A percentile compares a stretch with the other conserved stretches of the same genome.
These are phyloP conservation scores for Chionomys nivalis DNA, from an alignment of 2,113 vertebrate genomes.

Conservation along the genomic window DNA sequence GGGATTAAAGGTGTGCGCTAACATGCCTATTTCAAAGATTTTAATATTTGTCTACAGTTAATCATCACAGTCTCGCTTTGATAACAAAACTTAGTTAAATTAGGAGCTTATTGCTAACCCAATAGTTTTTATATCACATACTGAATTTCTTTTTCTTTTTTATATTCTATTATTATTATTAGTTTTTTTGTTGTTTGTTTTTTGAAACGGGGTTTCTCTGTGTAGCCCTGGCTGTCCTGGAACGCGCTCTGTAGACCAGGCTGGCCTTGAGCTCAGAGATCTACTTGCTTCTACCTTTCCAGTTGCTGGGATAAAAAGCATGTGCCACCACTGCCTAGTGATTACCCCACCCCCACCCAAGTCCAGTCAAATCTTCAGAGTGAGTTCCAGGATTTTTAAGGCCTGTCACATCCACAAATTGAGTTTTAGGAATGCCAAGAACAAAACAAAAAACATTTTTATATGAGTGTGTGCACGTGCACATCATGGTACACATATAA, in stretches of 20 bases:
- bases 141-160: not conserved
- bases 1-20: not conserved
- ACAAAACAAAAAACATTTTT: not conserved
- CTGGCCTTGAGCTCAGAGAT: not conserved
- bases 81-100: not conserved
- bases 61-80: not conserved
- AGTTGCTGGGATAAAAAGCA: not conserved
- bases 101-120: not conserved
- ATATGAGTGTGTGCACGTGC: not conserved
- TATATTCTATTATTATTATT: not conserved
- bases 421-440: not conserved
- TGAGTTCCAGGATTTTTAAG: not conserved
- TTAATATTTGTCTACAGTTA: not conserved
- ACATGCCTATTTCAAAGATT: not conserved
- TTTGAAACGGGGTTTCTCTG: not conserved
- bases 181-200: not conserved
- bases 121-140: not conserved
- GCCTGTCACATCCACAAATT: not conserved
- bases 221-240: not conserved
- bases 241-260: not conserved
- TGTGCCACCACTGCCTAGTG: not conserved
- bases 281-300: not conserved
- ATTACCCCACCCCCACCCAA: too few species aligned
- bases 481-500: not conserved
- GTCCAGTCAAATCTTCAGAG: not conserved